Evolutionary conservation across 1,140 invertebrate genomes (phyloP).

Genomic region (Dendrolimus kikuchii): DNA sequence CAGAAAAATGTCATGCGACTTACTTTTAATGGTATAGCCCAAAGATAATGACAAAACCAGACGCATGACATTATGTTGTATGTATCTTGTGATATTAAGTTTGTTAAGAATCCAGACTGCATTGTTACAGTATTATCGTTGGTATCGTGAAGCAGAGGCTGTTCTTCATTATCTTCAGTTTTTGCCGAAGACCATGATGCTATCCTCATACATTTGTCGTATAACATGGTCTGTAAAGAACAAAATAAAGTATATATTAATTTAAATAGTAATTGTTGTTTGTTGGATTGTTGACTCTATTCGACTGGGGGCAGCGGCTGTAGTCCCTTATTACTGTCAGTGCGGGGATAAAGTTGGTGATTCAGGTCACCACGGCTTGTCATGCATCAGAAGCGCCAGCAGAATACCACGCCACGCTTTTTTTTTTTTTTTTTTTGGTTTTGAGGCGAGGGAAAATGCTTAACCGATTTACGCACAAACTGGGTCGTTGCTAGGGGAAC

Average conservation of each 20-base stretch:
- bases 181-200: slow-evolving; percentile 65
- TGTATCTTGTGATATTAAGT: slow-evolving; percentile 87
- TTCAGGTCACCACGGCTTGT: no score
- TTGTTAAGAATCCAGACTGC: slow-evolving; percentile 82
- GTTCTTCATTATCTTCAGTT: slow-evolving; percentile 42
- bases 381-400: no score
- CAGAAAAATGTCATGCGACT: no score
- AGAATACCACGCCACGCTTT: no score
- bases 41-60: slow-evolving; percentile 88
- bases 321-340: no score
- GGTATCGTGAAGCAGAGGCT: slow-evolving; percentile 33
- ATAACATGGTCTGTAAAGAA: slow-evolving; percentile 76
- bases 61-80: slow-evolving; percentile 88
- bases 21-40: slow-evolving; percentile 90
- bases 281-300: no score
- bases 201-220: slow-evolving; percentile 69
- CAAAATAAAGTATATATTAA: slow-evolving; percentile 6
- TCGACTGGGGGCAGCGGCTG: no score
- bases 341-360: not conserved
- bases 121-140: slow-evolving; percentile 28
- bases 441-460: no score
- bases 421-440: no score
- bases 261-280: no score
- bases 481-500: no score
- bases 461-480: no score